These are phyloP conservation scores for Drosophila anceps DNA, from an alignment of 2,888 invertebrate genomes.

Conservation along the genomic window DNA sequence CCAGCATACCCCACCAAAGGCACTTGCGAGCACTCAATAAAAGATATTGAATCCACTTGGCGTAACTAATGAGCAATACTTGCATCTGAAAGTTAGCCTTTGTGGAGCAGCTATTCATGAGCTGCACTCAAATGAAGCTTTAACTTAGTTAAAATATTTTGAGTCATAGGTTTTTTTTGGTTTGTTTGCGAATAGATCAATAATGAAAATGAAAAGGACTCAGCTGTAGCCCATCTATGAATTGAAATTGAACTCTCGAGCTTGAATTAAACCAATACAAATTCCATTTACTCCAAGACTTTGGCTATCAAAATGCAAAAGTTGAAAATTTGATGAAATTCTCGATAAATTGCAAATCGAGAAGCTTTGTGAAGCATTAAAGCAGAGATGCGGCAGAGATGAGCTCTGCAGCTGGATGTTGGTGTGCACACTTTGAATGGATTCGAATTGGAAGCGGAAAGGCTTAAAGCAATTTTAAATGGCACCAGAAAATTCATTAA, in stretches of 20 bases:
- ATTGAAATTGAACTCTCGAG: background rate
- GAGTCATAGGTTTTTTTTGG: background rate
- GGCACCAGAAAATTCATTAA: slow-evolving; percentile 60
- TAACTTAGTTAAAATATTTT: background rate
- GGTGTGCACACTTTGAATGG: background rate
- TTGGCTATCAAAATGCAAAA: slow-evolving; percentile 9
- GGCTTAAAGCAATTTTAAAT: slow-evolving; percentile 39
- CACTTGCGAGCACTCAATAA: too few relatives aligned
- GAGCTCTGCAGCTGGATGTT: background rate
- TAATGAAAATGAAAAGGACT: background rate
- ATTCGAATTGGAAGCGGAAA: slow-evolving; percentile 46
- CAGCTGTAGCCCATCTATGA: background rate
- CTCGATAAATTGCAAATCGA: background rate
- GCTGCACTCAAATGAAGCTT: background rate
- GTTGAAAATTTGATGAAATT: slow-evolving; percentile 5
- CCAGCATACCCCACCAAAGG: background rate
- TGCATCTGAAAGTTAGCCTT: background rate
- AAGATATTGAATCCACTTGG: background rate
- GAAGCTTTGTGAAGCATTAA: background rate
- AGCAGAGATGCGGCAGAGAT: background rate
- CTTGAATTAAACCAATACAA: background rate
- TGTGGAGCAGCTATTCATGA: background rate
- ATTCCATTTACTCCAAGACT: background rate
- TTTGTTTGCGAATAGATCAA: background rate
- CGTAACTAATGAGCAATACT: background rate